These are phyloP conservation scores for Neelides folsomi DNA, from an alignment of 2,888 invertebrate species.

Conservation along the genomic window DNA sequence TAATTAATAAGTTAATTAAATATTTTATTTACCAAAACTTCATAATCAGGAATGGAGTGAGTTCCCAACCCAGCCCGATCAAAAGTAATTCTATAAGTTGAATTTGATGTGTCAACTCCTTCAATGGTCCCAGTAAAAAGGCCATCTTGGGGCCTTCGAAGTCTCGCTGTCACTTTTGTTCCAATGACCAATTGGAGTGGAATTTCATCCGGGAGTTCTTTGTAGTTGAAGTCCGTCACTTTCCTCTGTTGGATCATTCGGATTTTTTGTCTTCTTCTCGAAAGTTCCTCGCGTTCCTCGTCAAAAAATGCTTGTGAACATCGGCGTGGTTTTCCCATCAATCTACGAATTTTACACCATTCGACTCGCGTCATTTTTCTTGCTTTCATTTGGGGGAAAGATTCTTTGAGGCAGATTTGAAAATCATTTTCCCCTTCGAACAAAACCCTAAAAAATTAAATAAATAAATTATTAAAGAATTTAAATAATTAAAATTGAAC, in stretches of 20 bases:
- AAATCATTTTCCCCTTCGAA: slow-evolving; percentile 96
- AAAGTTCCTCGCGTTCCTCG: slow-evolving; percentile 82
- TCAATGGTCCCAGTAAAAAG: slow-evolving; percentile 86
- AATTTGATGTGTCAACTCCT: slow-evolving; percentile 87
- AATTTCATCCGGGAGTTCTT: slow-evolving; percentile 86
- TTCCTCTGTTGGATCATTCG: slow-evolving; percentile 85
- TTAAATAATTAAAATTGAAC: too few species aligned
- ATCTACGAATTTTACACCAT: slow-evolving; percentile 86
- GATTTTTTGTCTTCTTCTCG: slow-evolving; percentile 79
- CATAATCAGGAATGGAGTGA: slow-evolving; percentile 90
- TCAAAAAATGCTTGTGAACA: slow-evolving; percentile 84
- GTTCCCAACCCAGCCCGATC: slow-evolving; percentile 83
- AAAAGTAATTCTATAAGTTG: slow-evolving; percentile 87
- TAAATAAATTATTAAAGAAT: not conserved
- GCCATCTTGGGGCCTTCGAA: slow-evolving; percentile 87
- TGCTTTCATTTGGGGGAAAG: slow-evolving; percentile 81
- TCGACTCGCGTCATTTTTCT: slow-evolving; percentile 72
- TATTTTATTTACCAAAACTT: slow-evolving; percentile 54
- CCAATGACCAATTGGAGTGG: slow-evolving; percentile 89
- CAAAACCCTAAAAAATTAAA: slow-evolving; percentile 50
- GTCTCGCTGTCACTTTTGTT: slow-evolving; percentile 79
- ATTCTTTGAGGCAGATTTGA: slow-evolving; percentile 78
- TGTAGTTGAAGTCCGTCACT: slow-evolving; percentile 53
- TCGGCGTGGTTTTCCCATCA: slow-evolving; percentile 94
- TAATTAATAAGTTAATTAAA: not conserved